phyloP scores from a whole-genome alignment of 1,140 invertebrate species.

The Lysiphlebus fabarum region DNA sequence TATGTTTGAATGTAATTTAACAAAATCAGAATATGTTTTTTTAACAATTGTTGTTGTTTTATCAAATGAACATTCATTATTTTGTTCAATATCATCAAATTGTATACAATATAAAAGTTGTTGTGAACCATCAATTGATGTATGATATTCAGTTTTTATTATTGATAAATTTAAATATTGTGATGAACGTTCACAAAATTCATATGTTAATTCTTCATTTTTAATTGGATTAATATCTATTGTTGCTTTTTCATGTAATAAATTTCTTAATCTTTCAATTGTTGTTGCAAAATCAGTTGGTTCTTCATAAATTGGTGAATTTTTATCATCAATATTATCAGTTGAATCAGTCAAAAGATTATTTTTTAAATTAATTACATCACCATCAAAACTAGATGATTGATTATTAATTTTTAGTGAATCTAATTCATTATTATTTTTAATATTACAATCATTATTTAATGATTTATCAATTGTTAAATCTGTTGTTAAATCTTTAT shows the following conservation, averaged over 20 bases:
- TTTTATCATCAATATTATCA: slow-evolving; percentile 40
- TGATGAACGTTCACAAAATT: slow-evolving; percentile 38
- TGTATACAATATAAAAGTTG: slow-evolving; percentile 52
- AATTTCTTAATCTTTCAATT: slow-evolving; percentile 66
- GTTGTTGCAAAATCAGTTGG: slow-evolving; percentile 69
- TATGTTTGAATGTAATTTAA: slow-evolving; percentile 42
- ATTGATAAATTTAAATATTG: slow-evolving; percentile 47
- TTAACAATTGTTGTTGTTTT: slow-evolving; percentile 47
- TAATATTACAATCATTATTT: no score
- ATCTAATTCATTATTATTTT: no score
- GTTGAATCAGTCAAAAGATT: slow-evolving; percentile 44
- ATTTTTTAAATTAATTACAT: slow-evolving; percentile 21
- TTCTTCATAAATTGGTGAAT: slow-evolving; percentile 67
- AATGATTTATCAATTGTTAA: no score
- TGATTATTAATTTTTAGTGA: no score
- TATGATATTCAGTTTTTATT: slow-evolving; percentile 48
- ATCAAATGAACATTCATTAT: slow-evolving; percentile 45
- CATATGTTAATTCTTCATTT: slow-evolving; percentile 44
- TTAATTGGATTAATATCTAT: slow-evolving; percentile 46
- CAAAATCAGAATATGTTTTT: slow-evolving; percentile 46
- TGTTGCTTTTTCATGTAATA: slow-evolving; percentile 64
- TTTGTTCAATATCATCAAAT: slow-evolving; percentile 50
- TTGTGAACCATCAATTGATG: slow-evolving; percentile 46
- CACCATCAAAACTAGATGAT: no score
- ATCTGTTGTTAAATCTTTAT: neutral